These are phyloP conservation scores for Endomychus coccineus DNA, from an alignment of 2,888 invertebrate species.

Conservation along the genomic window DNA sequence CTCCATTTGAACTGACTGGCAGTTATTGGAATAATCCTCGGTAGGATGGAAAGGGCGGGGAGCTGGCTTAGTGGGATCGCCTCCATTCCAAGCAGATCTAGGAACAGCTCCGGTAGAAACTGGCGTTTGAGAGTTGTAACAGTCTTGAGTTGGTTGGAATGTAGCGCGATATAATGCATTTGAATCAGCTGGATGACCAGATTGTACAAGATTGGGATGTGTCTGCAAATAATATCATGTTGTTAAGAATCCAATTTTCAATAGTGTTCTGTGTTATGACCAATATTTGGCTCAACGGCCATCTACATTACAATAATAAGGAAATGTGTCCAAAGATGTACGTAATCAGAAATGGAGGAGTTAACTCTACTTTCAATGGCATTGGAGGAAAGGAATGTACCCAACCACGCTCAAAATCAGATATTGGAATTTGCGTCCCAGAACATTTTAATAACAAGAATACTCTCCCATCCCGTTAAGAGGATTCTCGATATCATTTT, in stretches of 20 bases:
- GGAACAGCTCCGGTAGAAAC: slow-evolving; percentile 39
- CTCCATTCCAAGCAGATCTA: slow-evolving; percentile 42
- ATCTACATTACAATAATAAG: too few species aligned
- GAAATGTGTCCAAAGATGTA: too few species aligned
- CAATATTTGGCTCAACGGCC: too few species aligned
- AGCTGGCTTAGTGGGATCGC: slow-evolving; percentile 29
- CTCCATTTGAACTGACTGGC: slow-evolving; percentile 53
- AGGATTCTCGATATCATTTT: too few species aligned
- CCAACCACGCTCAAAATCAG: too few species aligned
- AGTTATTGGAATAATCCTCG: slow-evolving; percentile 36
- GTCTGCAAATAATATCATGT: slow-evolving; percentile 28
- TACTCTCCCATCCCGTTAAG: too few species aligned
- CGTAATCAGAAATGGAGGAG: too few species aligned
- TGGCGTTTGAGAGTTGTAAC: slow-evolving; percentile 37
- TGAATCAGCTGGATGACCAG: slow-evolving; percentile 44
- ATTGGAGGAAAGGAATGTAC: too few species aligned
- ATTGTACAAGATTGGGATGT: slow-evolving; percentile 39
- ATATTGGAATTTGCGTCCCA: too few species aligned
- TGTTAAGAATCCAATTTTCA: background rate
- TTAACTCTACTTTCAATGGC: too few species aligned
- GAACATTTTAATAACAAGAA: too few species aligned
- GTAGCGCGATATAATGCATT: slow-evolving; percentile 50
- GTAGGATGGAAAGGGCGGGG: slow-evolving; percentile 34
- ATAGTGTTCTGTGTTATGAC: too few species aligned
- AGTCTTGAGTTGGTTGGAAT: slow-evolving; percentile 49